A percentile compares a stretch with the other conserved stretches of the same genome.
Conservation (phyloP, 1,140 invertebrate species). For the Drosophila tsacasi region DNA sequence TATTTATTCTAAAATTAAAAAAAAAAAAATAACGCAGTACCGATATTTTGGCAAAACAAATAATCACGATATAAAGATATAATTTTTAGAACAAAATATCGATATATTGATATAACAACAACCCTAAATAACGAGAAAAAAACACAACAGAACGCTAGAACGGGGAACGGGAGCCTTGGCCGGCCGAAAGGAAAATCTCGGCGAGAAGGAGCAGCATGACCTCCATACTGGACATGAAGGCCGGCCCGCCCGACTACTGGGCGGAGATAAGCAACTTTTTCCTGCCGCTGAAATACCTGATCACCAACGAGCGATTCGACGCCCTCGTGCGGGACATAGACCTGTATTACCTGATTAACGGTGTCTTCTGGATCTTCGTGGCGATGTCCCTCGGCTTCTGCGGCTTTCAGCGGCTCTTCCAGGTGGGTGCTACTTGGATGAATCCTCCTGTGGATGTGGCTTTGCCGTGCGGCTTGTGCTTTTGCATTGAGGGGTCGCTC, state of each 20-base stretch:
- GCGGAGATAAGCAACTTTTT: slow-evolving; percentile 81
- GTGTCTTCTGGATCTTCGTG: slow-evolving; percentile 81
- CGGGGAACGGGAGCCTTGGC: slow-evolving; percentile 33
- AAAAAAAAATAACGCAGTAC: too few species aligned
- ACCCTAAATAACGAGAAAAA: too few species aligned
- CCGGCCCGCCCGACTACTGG: slow-evolving; percentile 77
- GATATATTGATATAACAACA: too few species aligned
- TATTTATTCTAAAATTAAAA: too few species aligned
- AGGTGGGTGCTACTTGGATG: slow-evolving; percentile 53
- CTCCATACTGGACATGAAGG: slow-evolving; percentile 82
- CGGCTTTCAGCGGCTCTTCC: slow-evolving; percentile 76
- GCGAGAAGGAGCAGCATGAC: slow-evolving; percentile 43
- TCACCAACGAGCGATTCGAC: slow-evolving; percentile 81
- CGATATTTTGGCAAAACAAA: too few species aligned
- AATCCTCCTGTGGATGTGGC: neutral
- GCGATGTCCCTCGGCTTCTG: slow-evolving; percentile 70
- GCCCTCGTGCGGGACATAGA: slow-evolving; percentile 76
- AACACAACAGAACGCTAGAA: slow-evolving; percentile 4
- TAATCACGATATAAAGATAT: too few species aligned
- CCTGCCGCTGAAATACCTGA: slow-evolving; percentile 78
- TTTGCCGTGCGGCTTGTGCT: slow-evolving; percentile 18
- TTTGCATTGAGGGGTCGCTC: slow-evolving; percentile 48
- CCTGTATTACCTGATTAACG: slow-evolving; percentile 80
- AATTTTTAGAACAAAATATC: too few species aligned
- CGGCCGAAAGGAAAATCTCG: slow-evolving; percentile 25